Evolutionary conservation across 2,888 invertebrate species (phyloP).

Genomic region (Ganaspis brasiliensis): DNA sequence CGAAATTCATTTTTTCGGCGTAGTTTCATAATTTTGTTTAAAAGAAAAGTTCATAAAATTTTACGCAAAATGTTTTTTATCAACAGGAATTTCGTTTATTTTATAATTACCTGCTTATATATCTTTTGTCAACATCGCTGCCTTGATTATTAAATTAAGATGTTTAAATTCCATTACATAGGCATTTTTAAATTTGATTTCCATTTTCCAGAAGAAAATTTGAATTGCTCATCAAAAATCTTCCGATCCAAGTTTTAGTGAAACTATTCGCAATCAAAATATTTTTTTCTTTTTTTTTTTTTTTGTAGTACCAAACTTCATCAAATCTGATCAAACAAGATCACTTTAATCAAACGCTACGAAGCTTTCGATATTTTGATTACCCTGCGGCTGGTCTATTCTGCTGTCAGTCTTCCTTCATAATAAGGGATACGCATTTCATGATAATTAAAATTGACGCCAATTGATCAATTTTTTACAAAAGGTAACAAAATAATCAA

Average conservation of each 20-base stretch:
- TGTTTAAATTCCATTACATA: too few relatives aligned
- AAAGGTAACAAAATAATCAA: not conserved
- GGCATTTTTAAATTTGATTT: too few relatives aligned
- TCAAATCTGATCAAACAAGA: slow-evolving; percentile 30
- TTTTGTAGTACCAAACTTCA: not conserved
- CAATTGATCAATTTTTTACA: slow-evolving; percentile 7
- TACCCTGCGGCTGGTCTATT: slow-evolving; percentile 31
- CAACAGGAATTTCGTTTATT: too few relatives aligned
- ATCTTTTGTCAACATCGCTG: too few relatives aligned
- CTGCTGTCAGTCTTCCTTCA: slow-evolving; percentile 20
- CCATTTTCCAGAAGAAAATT: not conserved
- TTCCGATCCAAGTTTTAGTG: not conserved
- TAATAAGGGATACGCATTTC: slow-evolving; percentile 5
- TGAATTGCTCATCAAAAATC: too few relatives aligned
- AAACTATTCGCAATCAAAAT: not conserved
- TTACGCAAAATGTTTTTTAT: too few relatives aligned
- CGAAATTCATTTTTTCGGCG: too few relatives aligned
- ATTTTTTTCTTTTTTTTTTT: slow-evolving; percentile 1
- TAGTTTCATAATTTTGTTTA: too few relatives aligned
- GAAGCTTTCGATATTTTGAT: slow-evolving; percentile 20
- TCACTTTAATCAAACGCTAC: slow-evolving; percentile 13
- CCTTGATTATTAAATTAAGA: too few relatives aligned
- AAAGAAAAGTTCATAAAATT: too few relatives aligned
- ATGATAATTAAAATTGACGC: slow-evolving; percentile 1
- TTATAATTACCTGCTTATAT: too few relatives aligned